These are phyloP conservation scores for Callocephalon fimbriatum DNA, from an alignment of 2,113 vertebrate genomes.

Conservation along the genomic window DNA sequence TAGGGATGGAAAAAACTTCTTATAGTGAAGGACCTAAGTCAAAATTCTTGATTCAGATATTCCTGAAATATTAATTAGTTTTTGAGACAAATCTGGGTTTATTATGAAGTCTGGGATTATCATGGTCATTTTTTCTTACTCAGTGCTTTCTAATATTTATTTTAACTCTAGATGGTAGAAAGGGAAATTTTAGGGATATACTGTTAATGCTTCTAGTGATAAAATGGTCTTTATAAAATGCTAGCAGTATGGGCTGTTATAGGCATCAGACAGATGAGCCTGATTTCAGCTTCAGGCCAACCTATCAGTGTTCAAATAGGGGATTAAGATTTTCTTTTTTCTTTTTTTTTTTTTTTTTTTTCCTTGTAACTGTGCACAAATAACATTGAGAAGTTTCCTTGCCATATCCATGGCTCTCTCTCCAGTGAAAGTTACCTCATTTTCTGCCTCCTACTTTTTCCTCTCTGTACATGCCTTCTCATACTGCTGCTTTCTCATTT, in stretches of 20 bases:
- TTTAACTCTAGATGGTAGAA: background rate
- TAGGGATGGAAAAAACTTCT: background rate
- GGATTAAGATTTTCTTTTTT: background rate
- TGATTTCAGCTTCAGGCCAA: background rate
- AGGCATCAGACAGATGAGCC: background rate
- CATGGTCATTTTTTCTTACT: background rate
- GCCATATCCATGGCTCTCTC: background rate
- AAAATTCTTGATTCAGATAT: background rate
- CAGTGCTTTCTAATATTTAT: background rate
- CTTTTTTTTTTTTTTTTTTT: background rate
- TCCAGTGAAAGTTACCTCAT: background rate
- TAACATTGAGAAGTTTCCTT: background rate
- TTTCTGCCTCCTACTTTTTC: background rate
- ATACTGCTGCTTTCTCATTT: background rate
- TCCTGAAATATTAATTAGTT: background rate
- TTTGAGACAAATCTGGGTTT: background rate
- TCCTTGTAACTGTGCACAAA: background rate
- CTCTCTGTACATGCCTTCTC: background rate
- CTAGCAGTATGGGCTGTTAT: background rate
- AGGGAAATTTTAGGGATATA: background rate
- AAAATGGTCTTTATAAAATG: background rate
- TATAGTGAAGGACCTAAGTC: background rate
- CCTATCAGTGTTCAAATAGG: background rate
- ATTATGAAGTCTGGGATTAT: background rate
- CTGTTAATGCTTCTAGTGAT: background rate